These are phyloP conservation scores for Poecilus cupreus DNA, from an alignment of 2,888 invertebrate genomes.

Conservation along the genomic window DNA sequence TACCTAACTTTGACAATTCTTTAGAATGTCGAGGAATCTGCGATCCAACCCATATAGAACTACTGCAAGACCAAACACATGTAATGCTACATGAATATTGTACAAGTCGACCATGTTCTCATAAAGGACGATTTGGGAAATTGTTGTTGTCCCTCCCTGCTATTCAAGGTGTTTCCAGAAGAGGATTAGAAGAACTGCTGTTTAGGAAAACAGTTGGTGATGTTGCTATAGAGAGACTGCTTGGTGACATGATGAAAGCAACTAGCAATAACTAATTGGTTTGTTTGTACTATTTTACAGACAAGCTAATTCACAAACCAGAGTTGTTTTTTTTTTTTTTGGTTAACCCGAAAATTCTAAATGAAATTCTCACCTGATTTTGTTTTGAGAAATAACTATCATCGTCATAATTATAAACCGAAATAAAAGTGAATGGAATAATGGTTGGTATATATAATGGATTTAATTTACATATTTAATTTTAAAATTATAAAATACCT, in stretches of 20 bases:
- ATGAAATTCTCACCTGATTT: too few relatives aligned
- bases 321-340: too few relatives aligned
- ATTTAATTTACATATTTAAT: too few relatives aligned
- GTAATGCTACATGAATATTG: conserved; percentile 85
- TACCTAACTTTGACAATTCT: not conserved
- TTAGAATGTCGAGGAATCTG: conserved; percentile 79
- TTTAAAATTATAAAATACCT: too few relatives aligned
- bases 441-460: too few relatives aligned
- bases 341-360: too few relatives aligned
- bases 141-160: conserved; percentile 84
- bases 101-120: conserved; percentile 68
- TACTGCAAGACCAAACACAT: conserved; percentile 88
- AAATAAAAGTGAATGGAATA: too few relatives aligned
- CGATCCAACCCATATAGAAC: conserved; percentile 77
- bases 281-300: too few relatives aligned
- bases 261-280: conserved; percentile 63
- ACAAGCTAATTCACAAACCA: too few relatives aligned
- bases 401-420: too few relatives aligned
- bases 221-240: conserved; percentile 81
- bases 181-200: conserved; percentile 79
- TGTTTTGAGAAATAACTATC: too few relatives aligned
- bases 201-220: conserved; percentile 87
- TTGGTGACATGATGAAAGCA: conserved; percentile 78
- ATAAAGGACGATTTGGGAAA: conserved; percentile 81
- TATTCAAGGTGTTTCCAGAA: conserved; percentile 71